Evolutionary conservation across 2,113 vertebrate genomes (phyloP).

Genomic region (Saguinus imperator): DNA sequence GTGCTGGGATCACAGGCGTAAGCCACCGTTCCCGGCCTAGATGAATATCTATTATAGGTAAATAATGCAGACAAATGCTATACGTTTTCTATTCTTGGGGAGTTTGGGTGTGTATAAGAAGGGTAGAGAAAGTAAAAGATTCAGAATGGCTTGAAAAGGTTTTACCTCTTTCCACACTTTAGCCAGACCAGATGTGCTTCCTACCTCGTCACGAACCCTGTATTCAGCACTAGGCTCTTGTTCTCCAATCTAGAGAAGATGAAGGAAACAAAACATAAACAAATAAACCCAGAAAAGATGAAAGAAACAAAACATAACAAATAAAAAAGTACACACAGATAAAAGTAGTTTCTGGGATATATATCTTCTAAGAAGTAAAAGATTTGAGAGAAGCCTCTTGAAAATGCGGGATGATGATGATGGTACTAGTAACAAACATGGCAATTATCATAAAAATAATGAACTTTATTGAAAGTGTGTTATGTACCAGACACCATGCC

Average conservation of each 20-base stretch:
- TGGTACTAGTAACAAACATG: background rate
- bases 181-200: background rate
- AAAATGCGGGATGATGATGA: background rate
- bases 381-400: too few species aligned
- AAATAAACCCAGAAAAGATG: background rate
- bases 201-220: background rate
- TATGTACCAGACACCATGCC: too few species aligned
- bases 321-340: background rate
- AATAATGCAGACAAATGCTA: background rate
- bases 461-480: background rate
- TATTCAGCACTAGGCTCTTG: background rate
- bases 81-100: background rate
- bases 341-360: background rate
- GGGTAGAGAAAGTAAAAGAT: background rate
- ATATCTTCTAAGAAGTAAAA: background rate
- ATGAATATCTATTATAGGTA: background rate
- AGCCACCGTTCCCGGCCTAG: background rate
- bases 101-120: background rate
- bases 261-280: background rate
- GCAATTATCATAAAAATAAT: background rate
- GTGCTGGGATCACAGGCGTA: too few species aligned
- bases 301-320: background rate
- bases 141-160: background rate
- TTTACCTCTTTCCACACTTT: background rate
- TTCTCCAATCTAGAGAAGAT: background rate